These are phyloP conservation scores for Dromococcyx pavoninus DNA, from an alignment of 2,797 vertebrate genomes.

Conservation along the genomic window DNA sequence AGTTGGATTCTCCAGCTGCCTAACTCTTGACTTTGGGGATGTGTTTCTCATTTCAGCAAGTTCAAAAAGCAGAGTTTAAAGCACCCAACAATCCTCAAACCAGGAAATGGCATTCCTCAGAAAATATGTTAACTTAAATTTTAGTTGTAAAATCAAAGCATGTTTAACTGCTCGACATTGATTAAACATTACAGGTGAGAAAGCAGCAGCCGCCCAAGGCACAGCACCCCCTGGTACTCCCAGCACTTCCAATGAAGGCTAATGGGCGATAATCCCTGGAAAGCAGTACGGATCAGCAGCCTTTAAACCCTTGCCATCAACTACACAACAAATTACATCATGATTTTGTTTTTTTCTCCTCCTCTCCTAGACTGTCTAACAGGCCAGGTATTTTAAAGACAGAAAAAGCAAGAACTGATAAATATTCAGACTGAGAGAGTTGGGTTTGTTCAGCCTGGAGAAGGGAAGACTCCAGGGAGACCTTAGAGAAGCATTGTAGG, in stretches of 20 bases:
- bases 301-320: neutral
- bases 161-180: rapidly evolving
- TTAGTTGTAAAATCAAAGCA: neutral
- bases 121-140: neutral
- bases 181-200: neutral
- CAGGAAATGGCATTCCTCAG: neutral
- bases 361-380: neutral
- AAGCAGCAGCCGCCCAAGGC: neutral
- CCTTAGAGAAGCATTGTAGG: too few species aligned
- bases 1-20: neutral
- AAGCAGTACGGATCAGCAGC: neutral
- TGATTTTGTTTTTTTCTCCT: rapidly evolving
- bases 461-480: too few species aligned
- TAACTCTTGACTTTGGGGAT: neutral
- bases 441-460: too few species aligned
- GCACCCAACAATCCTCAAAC: neutral
- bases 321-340: neutral
- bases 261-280: neutral
- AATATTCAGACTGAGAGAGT: neutral
- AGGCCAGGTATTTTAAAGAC: neutral
- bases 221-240: neutral
- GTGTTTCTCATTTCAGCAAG: neutral
- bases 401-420: neutral
- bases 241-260: neutral
- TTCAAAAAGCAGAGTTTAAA: neutral